Evolutionary conservation across 1,140 invertebrate genomes (phyloP).

Genomic region (Archegozetes longisetosus): DNA sequence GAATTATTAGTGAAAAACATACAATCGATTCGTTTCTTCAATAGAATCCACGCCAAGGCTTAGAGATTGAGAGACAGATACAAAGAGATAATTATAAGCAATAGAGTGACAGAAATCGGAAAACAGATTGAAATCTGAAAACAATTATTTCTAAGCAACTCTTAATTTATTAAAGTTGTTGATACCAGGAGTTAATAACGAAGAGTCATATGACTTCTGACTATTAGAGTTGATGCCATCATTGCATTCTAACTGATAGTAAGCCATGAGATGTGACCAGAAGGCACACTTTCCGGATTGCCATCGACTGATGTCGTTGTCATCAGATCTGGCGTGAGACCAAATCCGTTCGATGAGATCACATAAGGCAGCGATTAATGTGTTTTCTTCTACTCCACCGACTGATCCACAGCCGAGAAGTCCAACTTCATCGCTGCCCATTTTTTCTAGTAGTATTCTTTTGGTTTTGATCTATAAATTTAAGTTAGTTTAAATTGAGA

Average conservation of each 20-base stretch:
- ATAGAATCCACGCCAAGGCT: conserved; percentile 76
- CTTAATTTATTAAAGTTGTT: too few relatives aligned
- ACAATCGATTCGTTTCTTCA: conserved; percentile 71
- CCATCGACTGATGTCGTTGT: conserved; percentile 3
- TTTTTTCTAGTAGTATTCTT: conserved; percentile 91
- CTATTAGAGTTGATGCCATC: neutral
- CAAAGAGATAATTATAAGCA: conserved; percentile 32
- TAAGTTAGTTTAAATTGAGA: neutral
- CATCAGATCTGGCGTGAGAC: conserved; percentile 59
- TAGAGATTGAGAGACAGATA: conserved; percentile 36
- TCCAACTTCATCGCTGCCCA: conserved; percentile 41
- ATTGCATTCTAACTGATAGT: neutral
- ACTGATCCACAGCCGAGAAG: neutral
- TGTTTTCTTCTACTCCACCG: conserved; percentile 78
- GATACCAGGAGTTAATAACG: neutral
- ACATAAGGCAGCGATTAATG: conserved; percentile 88
- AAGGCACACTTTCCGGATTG: conserved; percentile 34
- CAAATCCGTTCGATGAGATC: conserved; percentile 93
- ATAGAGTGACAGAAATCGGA: neutral
- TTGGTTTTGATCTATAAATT: conserved; percentile 45
- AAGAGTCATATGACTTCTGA: neutral
- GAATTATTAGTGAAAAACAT: conserved; percentile 31
- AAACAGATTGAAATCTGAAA: too few relatives aligned
- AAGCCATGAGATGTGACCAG: conserved; percentile 66
- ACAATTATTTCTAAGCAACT: too few relatives aligned